Percentiles rank a stretch among this genome's conserved stretches.
These are phyloP conservation scores for Drusus annulatus DNA, from an alignment of 1,140 invertebrate species.

Conservation along the genomic window DNA sequence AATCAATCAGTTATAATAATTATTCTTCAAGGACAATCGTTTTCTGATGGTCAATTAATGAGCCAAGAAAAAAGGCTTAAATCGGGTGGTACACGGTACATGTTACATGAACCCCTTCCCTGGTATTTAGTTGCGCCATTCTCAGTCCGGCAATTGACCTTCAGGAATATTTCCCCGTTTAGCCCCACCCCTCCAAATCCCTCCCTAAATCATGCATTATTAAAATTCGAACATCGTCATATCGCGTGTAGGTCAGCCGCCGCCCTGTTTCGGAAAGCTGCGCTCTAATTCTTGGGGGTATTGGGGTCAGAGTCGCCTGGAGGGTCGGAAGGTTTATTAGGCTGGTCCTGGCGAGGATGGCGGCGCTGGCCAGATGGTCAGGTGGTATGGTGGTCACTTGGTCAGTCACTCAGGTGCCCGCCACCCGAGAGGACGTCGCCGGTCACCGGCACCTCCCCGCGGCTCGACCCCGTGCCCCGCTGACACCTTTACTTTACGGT, in stretches of 20 bases:
- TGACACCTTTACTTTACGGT: constrained; percentile 9
- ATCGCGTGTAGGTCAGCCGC: constrained; percentile 42
- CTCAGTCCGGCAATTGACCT: constrained; percentile 45
- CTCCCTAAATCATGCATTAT: constrained; percentile 54
- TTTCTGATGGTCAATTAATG: constrained; percentile 28
- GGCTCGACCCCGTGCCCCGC: constrained; percentile 4
- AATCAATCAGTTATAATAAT: background rate
- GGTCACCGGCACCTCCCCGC: background rate
- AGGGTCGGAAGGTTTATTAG: background rate
- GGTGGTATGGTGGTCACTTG: background rate
- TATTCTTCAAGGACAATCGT: constrained; percentile 19
- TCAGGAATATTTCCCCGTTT: constrained; percentile 30
- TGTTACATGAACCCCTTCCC: background rate
- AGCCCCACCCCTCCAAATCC: constrained; percentile 6
- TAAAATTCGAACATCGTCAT: constrained; percentile 50
- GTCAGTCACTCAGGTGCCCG: constrained; percentile 48
- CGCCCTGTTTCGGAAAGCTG: constrained; percentile 11
- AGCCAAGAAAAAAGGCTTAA: too few relatives aligned
- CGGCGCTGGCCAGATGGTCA: background rate
- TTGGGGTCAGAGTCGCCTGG: constrained; percentile 50
- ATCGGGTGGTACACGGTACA: background rate
- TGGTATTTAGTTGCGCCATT: constrained; percentile 20
- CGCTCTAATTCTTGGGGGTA: constrained; percentile 17
- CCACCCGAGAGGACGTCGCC: constrained; percentile 41
- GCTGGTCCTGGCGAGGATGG: background rate